Conservation (phyloP, 2,888 invertebrate genomes). For the Cephus spinipes region DNA sequence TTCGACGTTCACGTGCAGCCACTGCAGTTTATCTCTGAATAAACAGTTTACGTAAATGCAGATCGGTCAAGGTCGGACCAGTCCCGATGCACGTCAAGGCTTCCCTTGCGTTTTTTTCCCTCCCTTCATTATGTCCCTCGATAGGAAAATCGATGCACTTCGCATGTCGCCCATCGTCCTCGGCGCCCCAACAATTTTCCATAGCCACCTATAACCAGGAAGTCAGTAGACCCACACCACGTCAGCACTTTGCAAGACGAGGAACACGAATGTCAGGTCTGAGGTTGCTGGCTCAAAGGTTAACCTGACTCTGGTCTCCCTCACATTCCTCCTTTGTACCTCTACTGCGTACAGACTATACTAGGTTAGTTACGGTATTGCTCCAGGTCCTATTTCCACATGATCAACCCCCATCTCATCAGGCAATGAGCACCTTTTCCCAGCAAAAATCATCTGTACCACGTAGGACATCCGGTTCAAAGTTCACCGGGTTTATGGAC, state of each 20-base stretch:
- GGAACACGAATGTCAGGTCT: neutral
- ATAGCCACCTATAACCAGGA: neutral
- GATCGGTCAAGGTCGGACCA: conserved; percentile 35
- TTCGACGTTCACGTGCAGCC: conserved; percentile 11
- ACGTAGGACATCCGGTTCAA: neutral
- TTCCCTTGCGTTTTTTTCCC: conserved; percentile 22
- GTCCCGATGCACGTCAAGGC: conserved; percentile 35
- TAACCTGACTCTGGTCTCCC: neutral
- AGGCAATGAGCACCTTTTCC: neutral
- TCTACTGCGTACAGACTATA: neutral
- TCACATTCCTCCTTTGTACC: neutral
- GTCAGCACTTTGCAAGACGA: neutral
- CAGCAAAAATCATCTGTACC: neutral
- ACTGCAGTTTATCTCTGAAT: conserved; percentile 19
- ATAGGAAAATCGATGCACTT: conserved; percentile 44
- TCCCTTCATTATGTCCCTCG: conserved; percentile 5
- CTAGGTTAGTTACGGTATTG: neutral
- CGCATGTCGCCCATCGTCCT: conserved; percentile 33
- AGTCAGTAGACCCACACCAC: neutral
- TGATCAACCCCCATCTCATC: neutral
- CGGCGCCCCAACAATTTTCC: neutral
- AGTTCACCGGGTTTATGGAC: neutral
- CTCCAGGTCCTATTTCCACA: neutral
- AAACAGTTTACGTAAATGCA: conserved; percentile 29
- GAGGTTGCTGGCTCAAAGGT: neutral